A percentile compares a stretch with the other conserved stretches of the same genome.
Evolutionary conservation across 1,140 invertebrate genomes (phyloP).

Genomic region (Oreohelix idahoensis): DNA sequence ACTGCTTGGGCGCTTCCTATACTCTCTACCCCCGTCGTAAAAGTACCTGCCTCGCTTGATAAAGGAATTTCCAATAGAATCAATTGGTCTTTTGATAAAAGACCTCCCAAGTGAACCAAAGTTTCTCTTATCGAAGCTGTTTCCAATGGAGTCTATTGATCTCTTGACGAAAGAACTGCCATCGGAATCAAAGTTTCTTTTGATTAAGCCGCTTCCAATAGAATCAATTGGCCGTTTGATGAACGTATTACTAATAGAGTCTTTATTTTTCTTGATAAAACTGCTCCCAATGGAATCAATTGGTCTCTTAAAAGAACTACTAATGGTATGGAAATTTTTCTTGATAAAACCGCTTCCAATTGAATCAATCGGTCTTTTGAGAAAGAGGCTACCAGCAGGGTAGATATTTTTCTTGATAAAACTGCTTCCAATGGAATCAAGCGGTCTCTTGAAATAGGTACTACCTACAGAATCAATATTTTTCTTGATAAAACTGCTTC

Average conservation of each 20-base stretch:
- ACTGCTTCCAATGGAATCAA: not conserved
- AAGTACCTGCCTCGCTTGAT: not conserved
- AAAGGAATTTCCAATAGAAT: not conserved
- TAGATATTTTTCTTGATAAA: not conserved
- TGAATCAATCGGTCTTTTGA: not conserved
- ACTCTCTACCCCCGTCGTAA: not conserved
- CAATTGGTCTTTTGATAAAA: not conserved
- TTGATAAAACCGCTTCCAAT: not conserved
- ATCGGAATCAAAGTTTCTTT: not conserved
- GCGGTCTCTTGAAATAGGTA: not conserved
- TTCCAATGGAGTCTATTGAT: not conserved
- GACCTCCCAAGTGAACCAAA: not conserved
- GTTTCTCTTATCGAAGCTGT: not conserved
- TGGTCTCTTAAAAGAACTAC: not conserved
- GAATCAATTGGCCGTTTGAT: not conserved
- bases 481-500: slow-evolving; percentile 4
- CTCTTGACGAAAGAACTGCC: not conserved
- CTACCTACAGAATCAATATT: not conserved
- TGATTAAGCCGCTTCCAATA: not conserved
- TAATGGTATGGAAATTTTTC: not conserved
- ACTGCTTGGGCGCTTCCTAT: not conserved
- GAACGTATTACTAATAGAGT: not conserved
- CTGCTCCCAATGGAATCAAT: not conserved
- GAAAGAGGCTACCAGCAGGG: not conserved
- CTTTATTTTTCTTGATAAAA: not conserved